Conservation (phyloP, 2,113 vertebrate species). For the Indri indri region DNA sequence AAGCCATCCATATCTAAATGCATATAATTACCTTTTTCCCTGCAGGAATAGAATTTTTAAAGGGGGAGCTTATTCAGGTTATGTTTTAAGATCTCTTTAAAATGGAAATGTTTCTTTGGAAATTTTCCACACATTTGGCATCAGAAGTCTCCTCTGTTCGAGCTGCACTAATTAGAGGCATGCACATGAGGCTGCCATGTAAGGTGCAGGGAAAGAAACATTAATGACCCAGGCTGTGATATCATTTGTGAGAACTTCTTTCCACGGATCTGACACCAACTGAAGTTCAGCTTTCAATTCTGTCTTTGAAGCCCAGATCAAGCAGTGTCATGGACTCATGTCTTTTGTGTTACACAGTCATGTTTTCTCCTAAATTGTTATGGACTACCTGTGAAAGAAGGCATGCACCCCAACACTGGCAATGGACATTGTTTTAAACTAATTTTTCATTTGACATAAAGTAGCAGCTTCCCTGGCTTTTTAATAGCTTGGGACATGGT, state of each 20-base stretch:
- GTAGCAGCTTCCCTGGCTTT: neutral
- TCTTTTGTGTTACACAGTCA: constrained; percentile 71
- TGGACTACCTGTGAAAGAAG: constrained; percentile 51
- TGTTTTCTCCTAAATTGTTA: constrained; percentile 64
- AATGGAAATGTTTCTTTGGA: constrained; percentile 60
- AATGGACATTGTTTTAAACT: constrained; percentile 60
- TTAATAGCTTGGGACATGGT: neutral
- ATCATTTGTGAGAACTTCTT: constrained; percentile 70
- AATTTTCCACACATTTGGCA: constrained; percentile 66
- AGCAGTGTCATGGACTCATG: constrained; percentile 70
- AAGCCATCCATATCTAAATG: constrained; percentile 65
- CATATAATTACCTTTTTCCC: constrained; percentile 57
- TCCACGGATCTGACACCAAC: constrained; percentile 73
- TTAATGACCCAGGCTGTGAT: constrained; percentile 79
- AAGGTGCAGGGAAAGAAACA: constrained; percentile 54
- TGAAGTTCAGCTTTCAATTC: constrained; percentile 79
- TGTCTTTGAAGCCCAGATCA: constrained; percentile 83
- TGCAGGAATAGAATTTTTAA: constrained; percentile 66
- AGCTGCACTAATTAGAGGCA: constrained; percentile 75
- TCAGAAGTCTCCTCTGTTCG: constrained; percentile 70
- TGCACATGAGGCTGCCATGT: constrained; percentile 42
- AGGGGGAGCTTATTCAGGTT: constrained; percentile 44
- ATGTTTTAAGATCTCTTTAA: constrained; percentile 67
- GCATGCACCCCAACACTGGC: neutral
- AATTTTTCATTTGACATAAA: constrained; percentile 53